phyloP scores from a whole-genome alignment of 2,797 vertebrate species.

The Hippopotamyrus pictus region DNA sequence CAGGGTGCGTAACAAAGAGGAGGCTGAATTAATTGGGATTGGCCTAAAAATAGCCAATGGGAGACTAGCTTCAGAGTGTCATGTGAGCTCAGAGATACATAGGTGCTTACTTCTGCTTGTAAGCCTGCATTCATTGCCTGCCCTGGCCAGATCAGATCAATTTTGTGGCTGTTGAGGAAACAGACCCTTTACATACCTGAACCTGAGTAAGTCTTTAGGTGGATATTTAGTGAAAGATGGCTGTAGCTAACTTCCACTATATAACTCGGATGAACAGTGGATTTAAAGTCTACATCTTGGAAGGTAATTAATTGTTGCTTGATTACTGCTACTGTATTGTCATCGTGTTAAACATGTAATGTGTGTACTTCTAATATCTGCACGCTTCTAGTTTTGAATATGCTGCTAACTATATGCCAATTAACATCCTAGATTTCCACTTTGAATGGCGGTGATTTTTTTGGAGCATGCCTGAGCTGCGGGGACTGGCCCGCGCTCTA shows the following conservation, averaged over 20 bases:
- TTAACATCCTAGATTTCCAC: background rate
- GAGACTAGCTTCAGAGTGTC: constrained; percentile 39
- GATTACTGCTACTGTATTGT: background rate
- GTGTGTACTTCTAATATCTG: background rate
- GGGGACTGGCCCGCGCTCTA: background rate
- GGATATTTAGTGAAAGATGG: constrained; percentile 49
- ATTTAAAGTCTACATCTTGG: constrained; percentile 75
- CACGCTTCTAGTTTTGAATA: background rate
- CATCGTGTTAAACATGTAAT: background rate
- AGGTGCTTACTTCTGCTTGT: constrained; percentile 49
- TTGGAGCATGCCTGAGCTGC: background rate
- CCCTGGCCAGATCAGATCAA: background rate
- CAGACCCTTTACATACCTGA: background rate
- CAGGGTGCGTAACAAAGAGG: background rate
- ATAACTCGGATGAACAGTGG: constrained; percentile 75
- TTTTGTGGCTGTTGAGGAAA: background rate
- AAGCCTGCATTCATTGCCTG: background rate
- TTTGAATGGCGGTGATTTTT: background rate
- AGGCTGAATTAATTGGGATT: constrained; percentile 35
- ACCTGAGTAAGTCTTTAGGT: background rate
- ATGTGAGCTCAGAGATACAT: constrained; percentile 39
- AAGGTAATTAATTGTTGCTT: constrained; percentile 52
- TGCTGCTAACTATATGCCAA: background rate
- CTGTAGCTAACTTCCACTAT: constrained; percentile 72
- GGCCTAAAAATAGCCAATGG: constrained; percentile 54